These are phyloP conservation scores for Sebastes aleutianus DNA, from an alignment of 2,797 vertebrate genomes.

Conservation along the genomic window DNA sequence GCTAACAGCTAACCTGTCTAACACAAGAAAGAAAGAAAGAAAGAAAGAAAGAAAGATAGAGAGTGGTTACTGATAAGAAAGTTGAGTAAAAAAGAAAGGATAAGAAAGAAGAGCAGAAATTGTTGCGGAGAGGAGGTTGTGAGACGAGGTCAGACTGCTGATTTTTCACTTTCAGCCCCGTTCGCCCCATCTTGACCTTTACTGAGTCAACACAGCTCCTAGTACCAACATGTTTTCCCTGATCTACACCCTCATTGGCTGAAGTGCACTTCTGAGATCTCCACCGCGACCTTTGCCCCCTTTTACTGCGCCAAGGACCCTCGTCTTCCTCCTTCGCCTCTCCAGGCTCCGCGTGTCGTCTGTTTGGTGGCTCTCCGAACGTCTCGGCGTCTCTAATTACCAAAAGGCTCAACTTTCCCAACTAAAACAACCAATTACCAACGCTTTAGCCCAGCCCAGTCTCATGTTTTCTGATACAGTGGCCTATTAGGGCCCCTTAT, in stretches of 20 bases:
- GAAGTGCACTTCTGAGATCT: slow-evolving; percentile 58
- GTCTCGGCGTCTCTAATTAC: slow-evolving; percentile 74
- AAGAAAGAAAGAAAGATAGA: not conserved
- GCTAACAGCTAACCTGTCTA: slow-evolving; percentile 44
- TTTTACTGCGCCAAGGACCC: slow-evolving; percentile 49
- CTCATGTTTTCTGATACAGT: slow-evolving; percentile 80
- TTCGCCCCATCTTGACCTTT: slow-evolving; percentile 59
- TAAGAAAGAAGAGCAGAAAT: slow-evolving; percentile 5
- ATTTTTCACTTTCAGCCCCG: slow-evolving; percentile 35
- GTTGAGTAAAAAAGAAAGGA: not conserved
- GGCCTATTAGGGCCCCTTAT: slow-evolving; percentile 78
- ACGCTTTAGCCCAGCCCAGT: slow-evolving; percentile 69
- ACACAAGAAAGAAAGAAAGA: not conserved
- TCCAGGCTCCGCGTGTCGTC: slow-evolving; percentile 51
- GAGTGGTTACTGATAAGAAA: slow-evolving; percentile 1
- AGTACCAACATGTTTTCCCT: slow-evolving; percentile 59
- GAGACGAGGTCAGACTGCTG: slow-evolving; percentile 25
- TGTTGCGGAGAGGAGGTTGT: not conserved
- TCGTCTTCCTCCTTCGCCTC: slow-evolving; percentile 44
- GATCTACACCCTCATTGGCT: slow-evolving; percentile 54
- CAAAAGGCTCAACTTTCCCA: slow-evolving; percentile 78
- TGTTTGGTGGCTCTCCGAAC: slow-evolving; percentile 72
- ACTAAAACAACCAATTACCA: slow-evolving; percentile 83
- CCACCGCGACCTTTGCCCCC: slow-evolving; percentile 60
- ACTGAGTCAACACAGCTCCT: slow-evolving; percentile 53